Conservation (phyloP, 2,888 invertebrate species). For the Chydorus sphaericus region DNA sequence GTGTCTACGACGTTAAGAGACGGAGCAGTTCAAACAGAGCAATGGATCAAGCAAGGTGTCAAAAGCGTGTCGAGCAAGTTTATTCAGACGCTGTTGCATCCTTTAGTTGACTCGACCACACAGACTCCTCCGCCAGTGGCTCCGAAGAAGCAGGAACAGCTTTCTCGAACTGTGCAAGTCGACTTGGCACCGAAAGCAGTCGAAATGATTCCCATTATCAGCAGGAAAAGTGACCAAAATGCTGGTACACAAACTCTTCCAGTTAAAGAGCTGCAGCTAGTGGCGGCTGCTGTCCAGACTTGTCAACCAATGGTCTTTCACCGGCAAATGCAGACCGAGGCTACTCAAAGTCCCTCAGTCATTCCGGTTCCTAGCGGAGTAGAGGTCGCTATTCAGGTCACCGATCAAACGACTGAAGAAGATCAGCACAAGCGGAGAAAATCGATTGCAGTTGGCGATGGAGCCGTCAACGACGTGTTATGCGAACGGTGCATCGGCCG, state of each 20-base stretch:
- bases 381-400: neutral
- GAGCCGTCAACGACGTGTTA: conserved; percentile 33
- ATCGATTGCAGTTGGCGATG: conserved; percentile 35
- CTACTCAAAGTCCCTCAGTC: neutral
- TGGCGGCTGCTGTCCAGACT: neutral
- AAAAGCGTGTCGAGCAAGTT: neutral
- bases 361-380: neutral
- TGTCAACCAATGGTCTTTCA: neutral
- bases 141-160: neutral
- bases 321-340: neutral
- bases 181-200: neutral
- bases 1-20: neutral
- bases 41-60: neutral
- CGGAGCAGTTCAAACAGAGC: neutral
- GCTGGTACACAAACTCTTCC: neutral
- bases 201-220: neutral
- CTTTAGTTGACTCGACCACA: neutral
- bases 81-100: conserved; percentile 1
- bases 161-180: neutral
- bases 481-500: conserved; percentile 31
- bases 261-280: neutral
- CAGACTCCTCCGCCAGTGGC: neutral
- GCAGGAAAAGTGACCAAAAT: no score
- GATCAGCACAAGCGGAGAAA: neutral
- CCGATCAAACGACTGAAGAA: neutral